phyloP scores from a whole-genome alignment of 64 coral and sea anemone genomes.

The Montipora capricornis region DNA sequence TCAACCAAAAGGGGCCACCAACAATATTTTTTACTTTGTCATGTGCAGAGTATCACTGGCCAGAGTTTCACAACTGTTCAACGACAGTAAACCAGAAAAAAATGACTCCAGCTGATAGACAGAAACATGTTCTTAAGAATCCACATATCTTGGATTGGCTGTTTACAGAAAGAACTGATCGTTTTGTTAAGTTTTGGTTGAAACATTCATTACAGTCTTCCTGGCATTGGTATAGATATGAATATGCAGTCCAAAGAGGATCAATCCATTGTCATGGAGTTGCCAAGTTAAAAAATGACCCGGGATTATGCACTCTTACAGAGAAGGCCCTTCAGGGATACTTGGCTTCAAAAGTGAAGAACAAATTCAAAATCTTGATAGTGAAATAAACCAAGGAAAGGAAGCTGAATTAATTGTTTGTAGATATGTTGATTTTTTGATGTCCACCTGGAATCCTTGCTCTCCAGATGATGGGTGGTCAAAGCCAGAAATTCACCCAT shows the following conservation, averaged over 20 bases:
- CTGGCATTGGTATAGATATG: constrained; percentile 67
- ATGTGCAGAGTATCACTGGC: constrained; percentile 40
- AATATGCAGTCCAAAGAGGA: neutral
- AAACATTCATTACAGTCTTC: constrained; percentile 12
- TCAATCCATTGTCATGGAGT: constrained; percentile 55
- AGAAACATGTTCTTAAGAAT: constrained; percentile 41
- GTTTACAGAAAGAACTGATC: constrained; percentile 51
- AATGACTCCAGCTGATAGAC: neutral
- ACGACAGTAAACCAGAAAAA: neutral
- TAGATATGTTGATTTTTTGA: too few relatives aligned
- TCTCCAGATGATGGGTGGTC: too few relatives aligned
- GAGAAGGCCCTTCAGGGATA: too few relatives aligned
- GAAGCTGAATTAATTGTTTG: too few relatives aligned
- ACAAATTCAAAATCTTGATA: too few relatives aligned
- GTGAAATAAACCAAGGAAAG: too few relatives aligned
- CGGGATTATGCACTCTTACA: neutral
- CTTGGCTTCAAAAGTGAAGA: too few relatives aligned
- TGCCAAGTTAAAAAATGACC: constrained; percentile 43
- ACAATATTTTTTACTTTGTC: constrained; percentile 65
- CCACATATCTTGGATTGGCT: constrained; percentile 59
- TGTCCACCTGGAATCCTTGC: too few relatives aligned
- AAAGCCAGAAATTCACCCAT: too few relatives aligned
- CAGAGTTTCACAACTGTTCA: constrained; percentile 41
- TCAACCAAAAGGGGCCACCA: constrained; percentile 6
- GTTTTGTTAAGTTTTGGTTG: constrained; percentile 39